These are phyloP conservation scores for Pantherophis vulpinus DNA, from an alignment of 2,797 vertebrate genomes.

Conservation along the genomic window DNA sequence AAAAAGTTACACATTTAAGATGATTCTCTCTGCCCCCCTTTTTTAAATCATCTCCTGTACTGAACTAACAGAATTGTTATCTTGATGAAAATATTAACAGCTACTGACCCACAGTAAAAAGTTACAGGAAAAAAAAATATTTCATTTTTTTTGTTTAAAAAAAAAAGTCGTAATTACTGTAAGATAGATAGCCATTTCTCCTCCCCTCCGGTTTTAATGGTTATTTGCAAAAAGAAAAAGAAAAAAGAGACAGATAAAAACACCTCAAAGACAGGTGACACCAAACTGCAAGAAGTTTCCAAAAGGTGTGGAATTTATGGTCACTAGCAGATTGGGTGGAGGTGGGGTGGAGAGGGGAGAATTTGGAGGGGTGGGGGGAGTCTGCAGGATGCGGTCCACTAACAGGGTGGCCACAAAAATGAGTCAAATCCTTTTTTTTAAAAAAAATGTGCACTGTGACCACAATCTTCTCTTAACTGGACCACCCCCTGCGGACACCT, in stretches of 20 bases:
- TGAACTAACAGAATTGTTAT: constrained; percentile 62
- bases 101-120: constrained; percentile 67
- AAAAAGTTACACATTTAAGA: constrained; percentile 68
- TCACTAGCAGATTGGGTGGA: constrained; percentile 12
- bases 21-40: constrained; percentile 24
- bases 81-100: constrained; percentile 61
- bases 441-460: not conserved
- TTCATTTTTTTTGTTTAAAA: constrained; percentile 11
- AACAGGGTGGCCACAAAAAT: not conserved
- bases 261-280: constrained; percentile 62
- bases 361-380: not conserved
- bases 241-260: constrained; percentile 47
- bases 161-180: constrained; percentile 64
- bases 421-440: not conserved
- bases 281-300: constrained; percentile 54
- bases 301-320: constrained; percentile 38
- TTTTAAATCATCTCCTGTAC: constrained; percentile 47
- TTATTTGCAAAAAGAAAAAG: constrained; percentile 60
- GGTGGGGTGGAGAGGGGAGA: constrained; percentile 18
- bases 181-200: constrained; percentile 56
- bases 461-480: not conserved
- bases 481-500: not conserved
- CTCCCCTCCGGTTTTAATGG: constrained; percentile 48
- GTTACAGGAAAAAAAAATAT: constrained; percentile 58
- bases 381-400: not conserved